Base-by-base conservation (phyloP, 2,113 vertebrate genomes). In the Bostrychus sinensis region DNA sequence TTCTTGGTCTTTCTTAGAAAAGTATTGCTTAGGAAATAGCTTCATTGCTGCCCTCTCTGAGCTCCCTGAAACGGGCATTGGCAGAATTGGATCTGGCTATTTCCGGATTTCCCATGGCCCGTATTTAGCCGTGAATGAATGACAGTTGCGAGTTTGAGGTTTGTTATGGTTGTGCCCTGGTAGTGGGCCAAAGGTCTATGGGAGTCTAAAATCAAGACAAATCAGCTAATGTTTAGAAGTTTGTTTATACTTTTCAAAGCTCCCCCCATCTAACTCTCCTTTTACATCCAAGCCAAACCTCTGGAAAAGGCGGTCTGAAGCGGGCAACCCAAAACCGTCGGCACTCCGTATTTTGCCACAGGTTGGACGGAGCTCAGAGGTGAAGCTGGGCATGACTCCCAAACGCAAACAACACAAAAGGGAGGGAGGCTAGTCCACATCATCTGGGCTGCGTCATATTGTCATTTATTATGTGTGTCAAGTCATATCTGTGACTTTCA, bases 101-200 rank as follows among this genome's bases (percentile, higher is more conserved):
- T 88, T 79, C 50, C 63, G 65, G 62, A 69, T 73, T 84, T 82
- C 77, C 72, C 77, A 72, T 76, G 78, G 16, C 14, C 76, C 70
- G 69, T 66, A 81, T 84, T 86, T 78, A 75, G 65, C 78, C 59
- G 56, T 41, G 83, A 77, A 68, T 39, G 83, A 76, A 68, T 77
- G 82, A 81, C 77, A 86, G 81, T 77, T 77, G 85, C 71, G 81
- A 56, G 57, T 50, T 17, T 70, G 77, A 70, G 80, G 78, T 85
- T 84, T 87, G 85, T 86, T 88, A 84, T 85, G 83, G 78, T 80
- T 82, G 79, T 72, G 60, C 58, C 56, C 66, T 69, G 56, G 70
- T 75, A 58, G 51, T 30, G 14, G 82, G 78, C 86, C 85, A 84
- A 78, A 86, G 88, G 78, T 87, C 85, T 72, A 81, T 81, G 83